Evolutionary conservation across 2,797 vertebrate genomes (phyloP).

Genomic region (Amblyraja radiata): DNA sequence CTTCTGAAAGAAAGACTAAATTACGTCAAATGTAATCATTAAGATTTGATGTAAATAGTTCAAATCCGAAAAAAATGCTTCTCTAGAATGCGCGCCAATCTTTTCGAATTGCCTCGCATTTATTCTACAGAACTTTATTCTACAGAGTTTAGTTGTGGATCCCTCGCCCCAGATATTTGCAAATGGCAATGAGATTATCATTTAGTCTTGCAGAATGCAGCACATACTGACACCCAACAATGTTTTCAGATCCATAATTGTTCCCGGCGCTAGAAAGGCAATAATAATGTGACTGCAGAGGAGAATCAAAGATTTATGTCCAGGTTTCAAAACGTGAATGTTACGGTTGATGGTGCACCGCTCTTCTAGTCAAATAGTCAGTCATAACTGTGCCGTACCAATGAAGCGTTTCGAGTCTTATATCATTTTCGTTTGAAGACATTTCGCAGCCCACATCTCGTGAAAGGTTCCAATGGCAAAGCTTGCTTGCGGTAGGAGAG

Average conservation of each 20-base stretch:
- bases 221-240: neutral
- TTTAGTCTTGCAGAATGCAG: neutral
- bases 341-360: neutral
- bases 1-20: neutral
- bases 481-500: neutral
- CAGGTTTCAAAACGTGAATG: neutral
- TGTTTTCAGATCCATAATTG: neutral
- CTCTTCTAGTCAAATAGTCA: neutral
- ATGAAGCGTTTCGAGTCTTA: neutral
- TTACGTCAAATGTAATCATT: neutral
- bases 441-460: neutral
- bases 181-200: neutral
- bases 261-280: neutral
- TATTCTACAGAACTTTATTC: neutral
- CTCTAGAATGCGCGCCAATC: neutral
- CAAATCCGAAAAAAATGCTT: neutral
- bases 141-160: neutral
- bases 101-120: neutral
- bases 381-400: neutral
- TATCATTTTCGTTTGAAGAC: neutral
- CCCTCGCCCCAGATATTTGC: neutral
- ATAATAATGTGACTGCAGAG: neutral
- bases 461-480: neutral
- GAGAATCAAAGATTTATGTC: neutral
- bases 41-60: neutral